Base-by-base conservation (phyloP, 2,797 vertebrate species). In the Urosaurus nigricauda region DNA sequence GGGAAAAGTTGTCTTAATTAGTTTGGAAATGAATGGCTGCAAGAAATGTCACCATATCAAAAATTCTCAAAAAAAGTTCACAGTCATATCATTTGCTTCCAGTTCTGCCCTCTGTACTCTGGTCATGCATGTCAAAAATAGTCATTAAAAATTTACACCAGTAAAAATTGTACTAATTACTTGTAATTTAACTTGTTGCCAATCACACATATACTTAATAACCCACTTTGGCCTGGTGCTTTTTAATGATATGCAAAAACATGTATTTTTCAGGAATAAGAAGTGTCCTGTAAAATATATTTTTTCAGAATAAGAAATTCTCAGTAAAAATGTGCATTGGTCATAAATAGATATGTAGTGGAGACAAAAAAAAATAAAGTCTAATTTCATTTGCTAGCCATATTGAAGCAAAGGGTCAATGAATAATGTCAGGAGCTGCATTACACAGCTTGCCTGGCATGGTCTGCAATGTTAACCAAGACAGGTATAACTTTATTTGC, bases 181-280 rank as follows among this genome's bases (percentile, higher is more conserved):
- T 80, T 56, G 51, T 80, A 87, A 70, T 87, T 87, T 87, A 71
- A 80, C 26, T 58, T 80, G 53, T 87, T 87, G 65, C 78, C 86
- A 87, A 80, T 87, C 63, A 87, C 71, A 47, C 47, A 32, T 71
- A 71, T 8, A 40, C 60, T 71, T 80, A 26, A 63, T 53, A 79
- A 78, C 43, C 40, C 43, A 17, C 43, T 79, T 29, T 68, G 58
- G 24, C 60, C 29, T 79, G 24, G 17, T 35, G 26, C 47, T 51
- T 5, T 13, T 51, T 24, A 79, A n/a, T 56, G 85, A n/a, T 29
- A 87, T 70, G 77, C 63, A 40, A 26, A 40, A 26, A 47, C 1
- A 0, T 37, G 63, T 19, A 16, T 80, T 71, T 26, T 29, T 24
- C 63, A 53, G 26, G 26, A 80, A 70, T 11, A 87, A 37, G n/a